Evolutionary conservation across 2,797 vertebrate species (phyloP).

Genomic region (Parauchenoglanis punctatus): DNA sequence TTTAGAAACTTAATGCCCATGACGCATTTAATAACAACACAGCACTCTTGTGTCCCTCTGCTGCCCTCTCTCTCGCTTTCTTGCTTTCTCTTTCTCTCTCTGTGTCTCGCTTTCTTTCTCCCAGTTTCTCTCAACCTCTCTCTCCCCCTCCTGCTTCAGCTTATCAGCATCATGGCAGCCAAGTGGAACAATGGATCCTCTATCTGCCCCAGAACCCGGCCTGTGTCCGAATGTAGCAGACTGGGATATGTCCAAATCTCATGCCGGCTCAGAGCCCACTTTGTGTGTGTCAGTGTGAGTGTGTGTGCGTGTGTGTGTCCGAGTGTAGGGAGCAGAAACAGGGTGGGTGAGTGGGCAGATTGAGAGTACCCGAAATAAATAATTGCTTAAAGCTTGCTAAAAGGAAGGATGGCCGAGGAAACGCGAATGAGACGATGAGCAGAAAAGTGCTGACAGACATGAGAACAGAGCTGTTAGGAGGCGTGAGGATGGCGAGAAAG

Average conservation of each 20-base stretch:
- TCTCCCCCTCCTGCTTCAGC: constrained; percentile 65
- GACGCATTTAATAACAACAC: constrained; percentile 63
- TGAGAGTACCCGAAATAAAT: neutral
- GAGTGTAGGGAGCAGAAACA: neutral
- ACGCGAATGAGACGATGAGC: constrained; percentile 18
- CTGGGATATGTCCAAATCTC: constrained; percentile 61
- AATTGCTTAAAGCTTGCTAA: constrained; percentile 24
- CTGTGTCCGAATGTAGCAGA: constrained; percentile 78
- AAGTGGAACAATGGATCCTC: constrained; percentile 57
- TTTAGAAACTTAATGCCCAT: constrained; percentile 30
- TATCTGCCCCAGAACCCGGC: constrained; percentile 69
- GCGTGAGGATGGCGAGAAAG: constrained; percentile 55
- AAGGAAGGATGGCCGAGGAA: constrained; percentile 21
- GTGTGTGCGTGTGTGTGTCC: constrained; percentile 1
- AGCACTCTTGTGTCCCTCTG: constrained; percentile 41
- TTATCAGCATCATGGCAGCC: constrained; percentile 73
- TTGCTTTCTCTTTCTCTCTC: constrained; percentile 8
- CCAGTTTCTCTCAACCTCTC: constrained; percentile 4
- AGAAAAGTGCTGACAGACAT: constrained; percentile 14
- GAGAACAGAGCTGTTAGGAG: constrained; percentile 46
- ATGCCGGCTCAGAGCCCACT: constrained; percentile 68
- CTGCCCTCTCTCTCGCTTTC: constrained; percentile 33
- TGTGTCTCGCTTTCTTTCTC: neutral
- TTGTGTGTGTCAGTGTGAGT: constrained; percentile 59
- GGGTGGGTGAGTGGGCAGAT: neutral